Conservation (phyloP, 2,888 invertebrate species). For the Timema podura region DNA sequence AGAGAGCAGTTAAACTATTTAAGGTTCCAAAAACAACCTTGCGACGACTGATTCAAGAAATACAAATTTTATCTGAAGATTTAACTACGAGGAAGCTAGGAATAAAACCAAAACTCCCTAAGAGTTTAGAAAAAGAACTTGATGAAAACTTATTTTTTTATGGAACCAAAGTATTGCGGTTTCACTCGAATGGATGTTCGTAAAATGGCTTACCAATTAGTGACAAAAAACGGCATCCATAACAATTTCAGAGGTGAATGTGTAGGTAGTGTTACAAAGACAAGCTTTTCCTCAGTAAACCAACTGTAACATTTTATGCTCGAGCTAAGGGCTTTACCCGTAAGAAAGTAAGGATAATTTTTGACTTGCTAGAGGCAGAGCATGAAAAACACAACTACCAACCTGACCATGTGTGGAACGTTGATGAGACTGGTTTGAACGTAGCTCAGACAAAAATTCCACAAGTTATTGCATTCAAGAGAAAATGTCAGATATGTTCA, state of each 20-base stretch:
- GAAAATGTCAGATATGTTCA: slow-evolving; percentile 13
- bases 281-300: slow-evolving; percentile 9
- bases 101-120: too few relatives aligned
- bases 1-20: too few relatives aligned
- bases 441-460: slow-evolving; percentile 17
- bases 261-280: not conserved
- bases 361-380: not conserved
- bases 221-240: too few relatives aligned
- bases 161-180: too few relatives aligned
- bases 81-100: too few relatives aligned
- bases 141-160: too few relatives aligned
- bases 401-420: slow-evolving; percentile 20
- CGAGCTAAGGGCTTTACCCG: slow-evolving; percentile 5
- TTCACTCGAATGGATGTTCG: too few relatives aligned
- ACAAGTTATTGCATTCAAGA: slow-evolving; percentile 12
- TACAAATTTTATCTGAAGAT: too few relatives aligned
- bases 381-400: not conserved
- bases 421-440: slow-evolving; percentile 25
- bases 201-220: too few relatives aligned
- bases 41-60: too few relatives aligned
- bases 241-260: not conserved
- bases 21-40: too few relatives aligned
- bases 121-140: too few relatives aligned
- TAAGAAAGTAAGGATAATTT: not conserved
- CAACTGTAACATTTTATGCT: slow-evolving; percentile 1